Percentiles rank a stretch among this genome's conserved stretches.
These are phyloP conservation scores for Rhynchotus rufescens DNA, from an alignment of 2,797 vertebrate species.

Conservation along the genomic window DNA sequence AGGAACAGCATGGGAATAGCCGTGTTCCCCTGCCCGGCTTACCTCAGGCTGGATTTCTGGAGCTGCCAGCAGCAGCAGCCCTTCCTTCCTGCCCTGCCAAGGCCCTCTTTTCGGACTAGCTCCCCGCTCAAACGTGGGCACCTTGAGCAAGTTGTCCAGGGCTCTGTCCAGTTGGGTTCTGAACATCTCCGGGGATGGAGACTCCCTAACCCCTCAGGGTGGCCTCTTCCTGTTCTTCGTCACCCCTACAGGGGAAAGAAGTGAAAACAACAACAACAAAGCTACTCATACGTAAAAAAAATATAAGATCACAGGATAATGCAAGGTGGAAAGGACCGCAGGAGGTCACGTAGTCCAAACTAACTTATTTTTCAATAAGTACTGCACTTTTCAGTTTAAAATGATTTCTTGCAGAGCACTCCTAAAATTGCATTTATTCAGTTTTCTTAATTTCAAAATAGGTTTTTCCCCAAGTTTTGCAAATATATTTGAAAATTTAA, in stretches of 20 bases:
- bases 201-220: background rate
- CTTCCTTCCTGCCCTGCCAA: background rate
- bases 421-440: background rate
- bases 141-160: background rate
- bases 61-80: too few species aligned
- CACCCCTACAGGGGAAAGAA: background rate
- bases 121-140: background rate
- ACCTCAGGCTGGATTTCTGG: background rate
- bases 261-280: too few species aligned
- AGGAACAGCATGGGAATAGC: background rate
- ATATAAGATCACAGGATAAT: background rate
- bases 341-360: background rate
- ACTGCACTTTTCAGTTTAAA: background rate
- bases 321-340: background rate
- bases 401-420: accelerated
- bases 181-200: background rate
- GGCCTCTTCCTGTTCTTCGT: background rate
- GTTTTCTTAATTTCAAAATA: background rate
- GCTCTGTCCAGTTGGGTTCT: background rate
- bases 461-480: background rate
- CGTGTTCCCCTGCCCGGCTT: background rate
- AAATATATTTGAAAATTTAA: background rate
- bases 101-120: background rate
- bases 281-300: background rate
- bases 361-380: background rate